Base-by-base conservation (phyloP, 1,140 invertebrate genomes). In the Popillia japonica region DNA sequence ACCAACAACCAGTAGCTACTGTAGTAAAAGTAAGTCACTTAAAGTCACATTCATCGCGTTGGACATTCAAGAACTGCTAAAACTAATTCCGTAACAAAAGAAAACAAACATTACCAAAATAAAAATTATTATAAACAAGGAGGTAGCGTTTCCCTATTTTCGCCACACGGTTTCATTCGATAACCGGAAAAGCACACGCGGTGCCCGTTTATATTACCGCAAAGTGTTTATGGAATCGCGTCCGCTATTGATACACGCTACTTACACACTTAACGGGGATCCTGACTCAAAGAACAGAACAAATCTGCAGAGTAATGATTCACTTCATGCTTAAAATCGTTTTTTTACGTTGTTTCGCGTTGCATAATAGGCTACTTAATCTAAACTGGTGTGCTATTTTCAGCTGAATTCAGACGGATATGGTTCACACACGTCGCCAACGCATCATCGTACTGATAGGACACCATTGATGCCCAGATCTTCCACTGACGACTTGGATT, bases 361-460 rank as follows among this genome's bases (percentile, higher is more conserved):
- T 41, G 41, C 22, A 20, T 74, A 40, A 41, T 17, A 40, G n/a
- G 4, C 27, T 34, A 34, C 27, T 34, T 34, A 34, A 34, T 4
- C 27, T 34, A 78, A 64, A 61, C 41, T 6, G 10, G 64, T 64
- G 76, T 79, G 64, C 79, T 74, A 44, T 61, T 88, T 90, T 80
- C 87, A 94, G 93, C 88, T 94, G 81, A 93, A 93, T 87, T 90
- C 92, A 40, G 93, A 94, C 83, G 94, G 94, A 80, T 95, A 94
- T 85, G 92, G 93, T 41, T 94, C 93, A 22, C 94, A 96, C 86
- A 96, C 94, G 79, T 95, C 94, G 83, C 94, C 94, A 81, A 92
- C 94, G 77, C 94, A 95, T 84, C 78, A 81, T 81, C 84, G 82
- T 81, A 83, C 83, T 17, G 83, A 84, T 83, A 84, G 83, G 82